Percentiles rank a stretch among this genome's conserved stretches.
Evolutionary conservation across 1,140 invertebrate genomes (phyloP).

Genomic region (Halesus radiatus): DNA sequence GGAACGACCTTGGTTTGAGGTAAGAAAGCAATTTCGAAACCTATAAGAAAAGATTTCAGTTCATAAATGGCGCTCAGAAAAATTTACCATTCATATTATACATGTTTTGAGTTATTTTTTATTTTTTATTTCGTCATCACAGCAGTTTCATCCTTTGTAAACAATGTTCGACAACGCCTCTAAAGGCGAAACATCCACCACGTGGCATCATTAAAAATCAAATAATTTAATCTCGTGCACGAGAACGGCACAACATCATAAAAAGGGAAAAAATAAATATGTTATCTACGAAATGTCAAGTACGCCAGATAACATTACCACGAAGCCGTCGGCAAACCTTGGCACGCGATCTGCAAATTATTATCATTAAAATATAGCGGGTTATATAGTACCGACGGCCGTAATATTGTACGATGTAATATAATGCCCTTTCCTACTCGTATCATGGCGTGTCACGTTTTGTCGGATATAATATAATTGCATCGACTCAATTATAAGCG

Average conservation of each 20-base stretch:
- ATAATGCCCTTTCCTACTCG: background rate
- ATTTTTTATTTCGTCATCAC: too few relatives aligned
- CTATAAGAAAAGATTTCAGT: too few relatives aligned
- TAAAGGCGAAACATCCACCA: too few relatives aligned
- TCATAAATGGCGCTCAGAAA: too few relatives aligned
- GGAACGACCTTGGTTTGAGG: too few relatives aligned
- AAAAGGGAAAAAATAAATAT: conserved; percentile 5
- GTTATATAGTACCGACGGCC: background rate
- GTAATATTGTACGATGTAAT: background rate
- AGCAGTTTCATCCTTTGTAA: too few relatives aligned
- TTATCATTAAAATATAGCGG: conserved; percentile 15
- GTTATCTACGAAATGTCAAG: conserved; percentile 29
- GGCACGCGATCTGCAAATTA: conserved; percentile 41
- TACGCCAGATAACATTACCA: background rate
- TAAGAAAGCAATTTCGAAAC: too few relatives aligned
- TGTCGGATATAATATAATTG: conserved; percentile 14
- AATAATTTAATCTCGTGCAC: background rate
- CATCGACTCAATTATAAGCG: conserved; percentile 21
- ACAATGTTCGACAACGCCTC: too few relatives aligned
- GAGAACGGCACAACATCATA: background rate
- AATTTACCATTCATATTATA: too few relatives aligned
- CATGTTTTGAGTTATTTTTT: too few relatives aligned
- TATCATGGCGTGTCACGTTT: conserved; percentile 21
- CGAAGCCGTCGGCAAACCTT: background rate
- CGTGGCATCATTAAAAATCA: too few relatives aligned